Conservation (phyloP, 2,888 invertebrate genomes). For the Mongoloraphidia duomilia region DNA sequence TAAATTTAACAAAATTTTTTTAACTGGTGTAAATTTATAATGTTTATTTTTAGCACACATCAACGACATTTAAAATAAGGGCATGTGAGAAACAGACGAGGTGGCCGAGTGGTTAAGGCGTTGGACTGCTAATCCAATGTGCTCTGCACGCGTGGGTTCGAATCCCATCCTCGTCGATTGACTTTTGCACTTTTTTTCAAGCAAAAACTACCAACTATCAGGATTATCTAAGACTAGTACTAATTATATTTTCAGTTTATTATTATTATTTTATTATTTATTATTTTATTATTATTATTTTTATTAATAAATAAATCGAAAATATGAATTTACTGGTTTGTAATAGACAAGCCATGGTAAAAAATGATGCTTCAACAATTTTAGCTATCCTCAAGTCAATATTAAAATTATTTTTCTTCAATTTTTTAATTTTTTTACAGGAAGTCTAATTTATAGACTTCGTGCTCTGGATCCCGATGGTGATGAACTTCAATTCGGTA, state of each 20-base stretch:
- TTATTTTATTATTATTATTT: background rate
- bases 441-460: slow-evolving; percentile 67
- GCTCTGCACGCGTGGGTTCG: slow-evolving; percentile 49
- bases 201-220: no score
- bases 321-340: background rate
- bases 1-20: no score
- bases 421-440: slow-evolving; percentile 21
- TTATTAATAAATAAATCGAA: background rate
- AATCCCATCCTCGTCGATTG: slow-evolving; percentile 38
- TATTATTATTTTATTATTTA: background rate
- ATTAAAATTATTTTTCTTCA: background rate
- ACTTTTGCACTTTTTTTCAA: slow-evolving; percentile 7
- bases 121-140: slow-evolving; percentile 50
- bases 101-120: slow-evolving; percentile 51
- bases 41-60: no score
- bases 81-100: slow-evolving; percentile 26
- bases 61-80: no score
- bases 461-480: slow-evolving; percentile 76
- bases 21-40: no score
- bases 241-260: background rate
- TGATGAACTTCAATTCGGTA: slow-evolving; percentile 68
- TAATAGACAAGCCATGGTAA: no score
- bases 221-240: no score
- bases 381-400: background rate
- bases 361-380: no score